These are phyloP conservation scores for Nephrocerus scutellatus DNA, from an alignment of 2,888 invertebrate species.

Conservation along the genomic window DNA sequence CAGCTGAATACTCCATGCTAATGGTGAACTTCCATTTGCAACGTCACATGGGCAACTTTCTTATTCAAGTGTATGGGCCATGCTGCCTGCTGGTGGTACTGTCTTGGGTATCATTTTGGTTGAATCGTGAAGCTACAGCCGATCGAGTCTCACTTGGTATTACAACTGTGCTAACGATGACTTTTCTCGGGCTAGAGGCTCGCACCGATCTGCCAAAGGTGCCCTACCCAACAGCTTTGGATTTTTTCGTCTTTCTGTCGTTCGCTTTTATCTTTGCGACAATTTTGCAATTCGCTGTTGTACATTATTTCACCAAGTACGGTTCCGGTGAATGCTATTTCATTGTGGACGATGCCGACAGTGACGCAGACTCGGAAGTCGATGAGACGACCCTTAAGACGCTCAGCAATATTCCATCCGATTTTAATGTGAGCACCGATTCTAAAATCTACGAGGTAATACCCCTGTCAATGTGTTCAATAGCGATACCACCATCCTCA, in stretches of 20 bases:
- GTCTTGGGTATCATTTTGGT: constrained; percentile 82
- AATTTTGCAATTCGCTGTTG: constrained; percentile 75
- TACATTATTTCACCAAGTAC: constrained; percentile 78
- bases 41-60: constrained; percentile 78
- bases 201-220: constrained; percentile 77
- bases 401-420: constrained; percentile 30
- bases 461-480: constrained; percentile 55
- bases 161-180: constrained; percentile 79
- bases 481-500: constrained; percentile 42
- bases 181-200: constrained; percentile 72
- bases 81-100: constrained; percentile 76
- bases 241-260: constrained; percentile 74
- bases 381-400: constrained; percentile 23
- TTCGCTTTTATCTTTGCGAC: constrained; percentile 76
- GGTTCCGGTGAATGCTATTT: constrained; percentile 74
- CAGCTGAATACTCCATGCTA: constrained; percentile 64
- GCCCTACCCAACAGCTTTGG: constrained; percentile 78
- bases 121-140: constrained; percentile 74
- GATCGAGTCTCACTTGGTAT: constrained; percentile 76
- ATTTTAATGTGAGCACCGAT: constrained; percentile 38
- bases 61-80: constrained; percentile 80
- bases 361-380: constrained; percentile 56
- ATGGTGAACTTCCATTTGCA: constrained; percentile 69
- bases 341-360: constrained; percentile 54
- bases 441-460: constrained; percentile 55